phyloP scores from a whole-genome alignment of 2,113 vertebrate genomes.

The Proteles cristata region DNA sequence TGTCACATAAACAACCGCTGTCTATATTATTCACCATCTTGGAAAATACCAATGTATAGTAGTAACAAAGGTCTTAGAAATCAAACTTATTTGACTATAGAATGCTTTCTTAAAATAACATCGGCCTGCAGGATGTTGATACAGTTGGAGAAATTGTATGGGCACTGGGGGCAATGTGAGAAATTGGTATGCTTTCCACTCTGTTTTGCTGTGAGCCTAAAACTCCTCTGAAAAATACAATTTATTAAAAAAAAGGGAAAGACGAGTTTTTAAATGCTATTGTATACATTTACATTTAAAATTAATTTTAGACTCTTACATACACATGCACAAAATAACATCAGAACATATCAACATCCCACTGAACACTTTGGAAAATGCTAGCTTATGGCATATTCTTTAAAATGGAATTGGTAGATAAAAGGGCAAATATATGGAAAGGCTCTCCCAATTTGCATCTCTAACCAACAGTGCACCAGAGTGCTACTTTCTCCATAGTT shows the following conservation, averaged over 20 bases:
- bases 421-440: neutral
- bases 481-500: neutral
- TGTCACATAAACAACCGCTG: neutral
- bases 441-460: neutral
- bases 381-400: neutral
- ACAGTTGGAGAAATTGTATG: neutral
- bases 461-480: neutral
- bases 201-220: neutral
- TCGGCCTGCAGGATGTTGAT: neutral
- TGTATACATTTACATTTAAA: slow-evolving; percentile 48
- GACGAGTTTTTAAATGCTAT: neutral
- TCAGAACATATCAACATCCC: neutral
- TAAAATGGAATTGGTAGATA: neutral
- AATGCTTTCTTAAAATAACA: slow-evolving; percentile 16
- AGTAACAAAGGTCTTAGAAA: neutral
- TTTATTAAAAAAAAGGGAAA: neutral
- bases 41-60: neutral
- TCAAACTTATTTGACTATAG: neutral
- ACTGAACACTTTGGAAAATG: slow-evolving; percentile 19
- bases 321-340: neutral
- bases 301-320: slow-evolving; percentile 4
- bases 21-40: neutral
- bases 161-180: neutral
- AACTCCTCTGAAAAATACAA: slow-evolving; percentile 29
- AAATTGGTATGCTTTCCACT: neutral